Base-by-base conservation (phyloP, 1,140 invertebrate species). In the Drosophila pruinosa region DNA sequence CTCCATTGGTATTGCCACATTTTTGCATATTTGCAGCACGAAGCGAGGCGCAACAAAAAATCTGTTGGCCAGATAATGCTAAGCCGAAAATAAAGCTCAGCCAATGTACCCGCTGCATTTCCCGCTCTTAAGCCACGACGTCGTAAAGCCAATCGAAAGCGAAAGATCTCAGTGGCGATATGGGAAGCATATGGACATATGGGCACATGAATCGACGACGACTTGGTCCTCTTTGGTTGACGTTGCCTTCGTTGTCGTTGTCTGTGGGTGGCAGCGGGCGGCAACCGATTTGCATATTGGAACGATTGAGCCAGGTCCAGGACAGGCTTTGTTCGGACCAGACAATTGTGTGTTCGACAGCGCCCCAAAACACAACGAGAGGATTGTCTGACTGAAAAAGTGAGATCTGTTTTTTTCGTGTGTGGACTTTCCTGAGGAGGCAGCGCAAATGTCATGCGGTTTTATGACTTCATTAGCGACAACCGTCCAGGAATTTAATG, bases 381-480 rank as follows among this genome's bases (percentile, higher is more conserved):
- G 72, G 77, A 81, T 76, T 56, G 72, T 63, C 72, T 65, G 76
- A 75, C 62, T 4, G n/a, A 65, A 85, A 85, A 85, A 79, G 76
- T 76, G 64, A 85, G 80, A 79, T 85, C 76, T 67, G 62, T 48
- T 63, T 61, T 63, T 61, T 26, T 53, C 24, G 58, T 48, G 26
- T 31, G n/a, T 58, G 52, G 73, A 43, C 41, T 68, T 61, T 73
- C 54, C 61, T 68, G 59, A 43, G 73, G 52, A 76, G 81, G 73
- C 57, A 86, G 67, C 77, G 73, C 77, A 83, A 85, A 85, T 85
- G 81, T 85, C 81, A 88, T 85, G 81, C 83, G 75, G 78, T 78
- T 88, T 88, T 88, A 88, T 88, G 82, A 88, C 82, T 88, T 88
- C 82, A 88, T 88, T 88, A 88, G 82, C 83, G 65, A 82, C 73